Evolutionary conservation across 2,888 invertebrate species (phyloP).

Genomic region (Trachelus iudaicus): DNA sequence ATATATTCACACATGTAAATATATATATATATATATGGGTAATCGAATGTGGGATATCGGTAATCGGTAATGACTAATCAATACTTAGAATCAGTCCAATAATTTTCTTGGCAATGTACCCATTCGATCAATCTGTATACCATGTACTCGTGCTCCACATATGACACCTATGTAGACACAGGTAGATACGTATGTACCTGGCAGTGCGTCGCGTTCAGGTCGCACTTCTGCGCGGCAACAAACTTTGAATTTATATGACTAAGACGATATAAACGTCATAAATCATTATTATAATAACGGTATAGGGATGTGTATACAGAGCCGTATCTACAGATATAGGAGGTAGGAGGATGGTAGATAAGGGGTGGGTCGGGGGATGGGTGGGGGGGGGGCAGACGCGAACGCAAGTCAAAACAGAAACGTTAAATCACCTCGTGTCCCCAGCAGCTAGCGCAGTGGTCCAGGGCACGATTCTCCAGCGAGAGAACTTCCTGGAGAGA

Average conservation of each 20-base stretch:
- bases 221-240: conserved; percentile 31
- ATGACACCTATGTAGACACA: background rate
- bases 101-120: background rate
- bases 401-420: conserved; percentile 39
- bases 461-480: background rate
- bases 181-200: background rate
- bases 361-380: background rate
- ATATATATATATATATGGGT: background rate
- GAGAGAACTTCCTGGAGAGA: background rate
- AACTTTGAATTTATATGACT: conserved; percentile 59
- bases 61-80: background rate
- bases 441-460: conserved; percentile 21
- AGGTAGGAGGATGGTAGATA: background rate
- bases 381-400: background rate
- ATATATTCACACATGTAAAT: too few species aligned
- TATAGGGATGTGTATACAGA: conserved; percentile 27
- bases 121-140: background rate
- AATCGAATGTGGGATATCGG: background rate
- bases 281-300: conserved; percentile 56
- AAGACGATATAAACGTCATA: conserved; percentile 56
- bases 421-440: conserved; percentile 47
- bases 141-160: background rate
- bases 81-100: background rate
- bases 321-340: background rate
- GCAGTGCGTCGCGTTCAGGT: background rate